These are phyloP conservation scores for Muntiacus reevesi DNA, from an alignment of 2,113 vertebrate species.

Conservation along the genomic window DNA sequence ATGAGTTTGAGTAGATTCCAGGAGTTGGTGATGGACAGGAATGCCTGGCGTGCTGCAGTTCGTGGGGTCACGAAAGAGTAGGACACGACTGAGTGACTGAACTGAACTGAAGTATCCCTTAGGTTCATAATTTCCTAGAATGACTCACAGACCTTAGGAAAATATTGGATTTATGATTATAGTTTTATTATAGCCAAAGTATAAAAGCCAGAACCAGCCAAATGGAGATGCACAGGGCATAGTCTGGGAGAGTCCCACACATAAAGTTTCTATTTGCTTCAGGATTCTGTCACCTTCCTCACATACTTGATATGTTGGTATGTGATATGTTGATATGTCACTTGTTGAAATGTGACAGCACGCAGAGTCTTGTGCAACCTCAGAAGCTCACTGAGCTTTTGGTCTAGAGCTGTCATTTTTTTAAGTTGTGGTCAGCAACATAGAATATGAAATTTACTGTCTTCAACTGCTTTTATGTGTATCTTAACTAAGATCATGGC, in stretches of 20 bases:
- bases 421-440: not conserved
- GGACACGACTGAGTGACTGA: no score
- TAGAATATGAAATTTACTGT: not conserved
- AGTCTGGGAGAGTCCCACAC: not conserved
- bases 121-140: not conserved
- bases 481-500: not conserved
- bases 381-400: not conserved
- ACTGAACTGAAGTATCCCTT: not conserved
- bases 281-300: not conserved
- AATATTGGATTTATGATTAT: not conserved
- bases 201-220: not conserved
- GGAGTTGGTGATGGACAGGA: no score
- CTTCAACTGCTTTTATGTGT: not conserved
- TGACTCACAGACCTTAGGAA: not conserved
- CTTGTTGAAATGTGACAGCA: not conserved
- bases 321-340: no score
- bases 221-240: not conserved
- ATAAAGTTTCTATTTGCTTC: not conserved
- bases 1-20: no score
- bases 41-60: no score
- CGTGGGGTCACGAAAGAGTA: no score
- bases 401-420: not conserved
- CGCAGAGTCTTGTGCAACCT: not conserved
- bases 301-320: not conserved
- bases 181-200: not conserved